phyloP scores from a whole-genome alignment of 2,113 vertebrate genomes.

The Rhinolophus sinicus region DNA sequence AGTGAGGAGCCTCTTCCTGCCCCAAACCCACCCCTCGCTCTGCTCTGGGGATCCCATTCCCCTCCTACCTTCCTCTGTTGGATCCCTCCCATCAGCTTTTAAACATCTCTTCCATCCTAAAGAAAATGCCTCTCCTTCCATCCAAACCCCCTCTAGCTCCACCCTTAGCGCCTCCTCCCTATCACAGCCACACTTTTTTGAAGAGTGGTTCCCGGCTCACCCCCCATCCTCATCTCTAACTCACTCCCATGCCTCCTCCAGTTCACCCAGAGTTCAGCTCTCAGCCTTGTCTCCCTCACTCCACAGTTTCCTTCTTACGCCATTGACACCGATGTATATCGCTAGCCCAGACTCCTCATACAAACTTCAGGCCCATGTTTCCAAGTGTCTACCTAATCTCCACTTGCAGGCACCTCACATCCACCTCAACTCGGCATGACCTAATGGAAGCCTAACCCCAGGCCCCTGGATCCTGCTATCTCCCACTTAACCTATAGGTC shows the following conservation, averaged over 20 bases:
- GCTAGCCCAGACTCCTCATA: background rate
- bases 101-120: background rate
- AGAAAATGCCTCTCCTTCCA: background rate
- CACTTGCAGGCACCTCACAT: background rate
- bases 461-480: background rate
- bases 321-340: too few relatives aligned
- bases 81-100: background rate
- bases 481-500: background rate
- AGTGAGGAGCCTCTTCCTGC: background rate
- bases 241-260: background rate
- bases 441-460: background rate
- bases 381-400: background rate
- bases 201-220: rapidly evolving
- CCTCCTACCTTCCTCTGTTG: background rate
- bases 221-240: too few relatives aligned
- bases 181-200: background rate
- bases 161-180: too few relatives aligned
- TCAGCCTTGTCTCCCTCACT: background rate
- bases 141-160: background rate
- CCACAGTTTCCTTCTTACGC: background rate
- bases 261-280: background rate
- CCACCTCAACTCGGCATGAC: background rate
- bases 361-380: background rate
- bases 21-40: background rate
- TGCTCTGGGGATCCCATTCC: background rate